Percentiles rank a stretch among this genome's conserved stretches.
phyloP scores from a whole-genome alignment of 2,797 vertebrate species.

The Gephyroberyx darwinii region DNA sequence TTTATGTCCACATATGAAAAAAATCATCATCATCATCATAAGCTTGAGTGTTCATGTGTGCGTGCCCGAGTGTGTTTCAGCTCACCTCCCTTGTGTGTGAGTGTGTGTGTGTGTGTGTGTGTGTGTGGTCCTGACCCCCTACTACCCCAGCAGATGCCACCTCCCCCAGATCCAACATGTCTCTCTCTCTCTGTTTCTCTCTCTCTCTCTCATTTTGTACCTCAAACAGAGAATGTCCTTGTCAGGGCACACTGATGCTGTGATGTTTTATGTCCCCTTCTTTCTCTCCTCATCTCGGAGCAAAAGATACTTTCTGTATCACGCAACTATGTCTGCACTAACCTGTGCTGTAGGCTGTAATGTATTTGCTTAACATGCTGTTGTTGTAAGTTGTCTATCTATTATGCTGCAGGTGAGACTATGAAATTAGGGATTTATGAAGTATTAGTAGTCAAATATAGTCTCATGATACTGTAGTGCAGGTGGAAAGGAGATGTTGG shows the following conservation, averaged over 20 bases:
- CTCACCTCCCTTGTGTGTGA: constrained; percentile 34
- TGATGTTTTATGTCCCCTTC: background rate
- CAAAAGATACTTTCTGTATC: background rate
- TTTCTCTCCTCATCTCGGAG: background rate
- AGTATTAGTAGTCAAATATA: background rate
- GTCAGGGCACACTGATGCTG: constrained; percentile 14
- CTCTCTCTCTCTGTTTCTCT: constrained; percentile 1
- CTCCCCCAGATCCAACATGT: constrained; percentile 34
- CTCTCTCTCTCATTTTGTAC: background rate
- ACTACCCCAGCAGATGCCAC: constrained; percentile 61
- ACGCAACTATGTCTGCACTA: background rate
- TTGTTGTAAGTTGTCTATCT: background rate
- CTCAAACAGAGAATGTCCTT: constrained; percentile 21
- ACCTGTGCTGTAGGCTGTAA: too few species aligned
- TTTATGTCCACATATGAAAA: background rate
- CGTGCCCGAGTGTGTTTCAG: constrained; percentile 5
- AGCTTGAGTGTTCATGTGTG: constrained; percentile 34
- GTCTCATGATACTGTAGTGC: background rate
- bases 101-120: constrained; percentile 20
- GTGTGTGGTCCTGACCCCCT: constrained; percentile 45
- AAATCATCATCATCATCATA: constrained; percentile 15
- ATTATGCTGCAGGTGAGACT: background rate
- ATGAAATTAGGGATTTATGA: constrained; percentile 9
- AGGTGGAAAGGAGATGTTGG: background rate
- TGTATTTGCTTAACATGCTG: background rate